Conservation (phyloP, 2,113 vertebrate genomes). For the Bos indicus region DNA sequence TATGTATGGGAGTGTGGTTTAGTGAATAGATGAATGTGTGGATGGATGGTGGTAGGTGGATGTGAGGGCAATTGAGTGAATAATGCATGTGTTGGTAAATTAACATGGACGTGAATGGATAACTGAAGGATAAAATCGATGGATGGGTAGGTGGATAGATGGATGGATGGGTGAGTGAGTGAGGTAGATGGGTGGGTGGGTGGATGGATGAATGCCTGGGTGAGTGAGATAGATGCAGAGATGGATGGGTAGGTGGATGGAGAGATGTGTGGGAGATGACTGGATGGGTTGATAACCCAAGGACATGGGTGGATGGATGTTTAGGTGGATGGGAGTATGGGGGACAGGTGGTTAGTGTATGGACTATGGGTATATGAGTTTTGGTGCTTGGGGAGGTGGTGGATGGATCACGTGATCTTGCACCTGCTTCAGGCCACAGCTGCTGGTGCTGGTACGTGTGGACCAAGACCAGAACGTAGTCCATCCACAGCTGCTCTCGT, state of each 20-base stretch:
- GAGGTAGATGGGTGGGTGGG: not conserved
- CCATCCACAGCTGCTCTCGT: constrained; percentile 94
- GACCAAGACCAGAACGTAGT: constrained; percentile 95
- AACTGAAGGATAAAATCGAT: not conserved
- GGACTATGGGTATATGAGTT: not conserved
- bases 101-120: not conserved
- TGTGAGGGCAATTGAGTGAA: not conserved
- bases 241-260: not conserved
- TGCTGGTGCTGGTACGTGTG: constrained; percentile 93
- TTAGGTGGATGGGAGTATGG: not conserved
- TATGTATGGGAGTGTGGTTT: not conserved
- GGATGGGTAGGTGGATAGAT: not conserved
- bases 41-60: not conserved
- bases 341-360: not conserved
- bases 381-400: not conserved
- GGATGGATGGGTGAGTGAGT: not conserved
- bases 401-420: not conserved
- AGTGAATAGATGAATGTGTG: not conserved
- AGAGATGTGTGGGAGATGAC: not conserved
- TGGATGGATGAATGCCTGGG: not conserved
- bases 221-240: not conserved
- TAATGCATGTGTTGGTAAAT: not conserved
- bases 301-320: not conserved
- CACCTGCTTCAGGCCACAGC: constrained; percentile 86
- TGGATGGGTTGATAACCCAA: not conserved